Percentiles rank a stretch among this genome's conserved stretches.
phyloP scores from a whole-genome alignment of 2,888 invertebrate species.

The Nymphalis c-album region DNA sequence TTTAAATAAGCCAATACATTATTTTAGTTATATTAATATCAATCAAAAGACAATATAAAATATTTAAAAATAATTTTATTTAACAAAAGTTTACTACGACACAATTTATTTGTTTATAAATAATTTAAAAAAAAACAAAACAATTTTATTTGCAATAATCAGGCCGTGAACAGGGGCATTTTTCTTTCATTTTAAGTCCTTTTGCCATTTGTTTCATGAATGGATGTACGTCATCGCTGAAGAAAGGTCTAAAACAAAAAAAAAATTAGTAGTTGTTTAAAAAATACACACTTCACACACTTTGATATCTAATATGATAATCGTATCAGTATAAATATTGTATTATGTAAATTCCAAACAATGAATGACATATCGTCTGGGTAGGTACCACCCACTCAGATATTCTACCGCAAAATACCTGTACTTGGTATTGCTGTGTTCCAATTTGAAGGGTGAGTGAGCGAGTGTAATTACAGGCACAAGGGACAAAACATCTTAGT shows the following conservation, averaged over 20 bases:
- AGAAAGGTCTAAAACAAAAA: slow-evolving; percentile 55
- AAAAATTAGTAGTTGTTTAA: not conserved
- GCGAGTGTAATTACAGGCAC: no score
- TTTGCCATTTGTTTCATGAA: slow-evolving; percentile 64
- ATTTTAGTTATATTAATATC: slow-evolving; percentile 3
- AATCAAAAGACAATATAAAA: not conserved
- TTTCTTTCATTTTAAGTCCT: slow-evolving; percentile 54
- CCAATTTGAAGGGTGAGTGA: no score
- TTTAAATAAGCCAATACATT: no score
- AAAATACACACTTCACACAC: not conserved
- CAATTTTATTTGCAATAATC: slow-evolving; percentile 53
- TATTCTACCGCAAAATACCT: no score
- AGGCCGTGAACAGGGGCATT: slow-evolving; percentile 63
- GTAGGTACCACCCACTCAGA: no score
- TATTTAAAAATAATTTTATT: slow-evolving; percentile 3
- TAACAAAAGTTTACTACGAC: not conserved
- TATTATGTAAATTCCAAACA: no score
- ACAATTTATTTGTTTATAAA: not conserved
- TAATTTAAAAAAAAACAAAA: not conserved
- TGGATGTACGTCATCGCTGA: slow-evolving; percentile 66
- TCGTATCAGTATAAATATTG: no score
- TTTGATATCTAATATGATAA: not conserved
- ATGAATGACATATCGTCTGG: no score
- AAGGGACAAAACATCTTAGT: no score
- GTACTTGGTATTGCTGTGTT: no score